These are phyloP conservation scores for Sthenelais limicola DNA, from an alignment of 2,888 invertebrate genomes.

Conservation along the genomic window DNA sequence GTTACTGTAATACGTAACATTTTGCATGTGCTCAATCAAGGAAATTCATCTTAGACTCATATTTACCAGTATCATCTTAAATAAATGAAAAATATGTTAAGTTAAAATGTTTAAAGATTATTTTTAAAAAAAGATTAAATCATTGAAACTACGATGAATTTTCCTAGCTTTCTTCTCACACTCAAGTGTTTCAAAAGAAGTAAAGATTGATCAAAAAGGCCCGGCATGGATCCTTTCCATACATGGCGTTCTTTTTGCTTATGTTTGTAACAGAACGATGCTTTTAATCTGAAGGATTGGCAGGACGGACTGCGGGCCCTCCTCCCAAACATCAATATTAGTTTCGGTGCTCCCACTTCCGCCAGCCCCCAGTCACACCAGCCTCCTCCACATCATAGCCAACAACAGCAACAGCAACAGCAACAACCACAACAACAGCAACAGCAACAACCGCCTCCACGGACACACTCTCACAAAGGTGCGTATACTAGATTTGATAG, in stretches of 20 bases:
- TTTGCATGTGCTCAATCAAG: too few species aligned
- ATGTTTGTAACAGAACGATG: conserved; percentile 55
- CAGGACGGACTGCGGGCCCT: conserved; percentile 73
- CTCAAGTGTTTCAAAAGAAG: not conserved
- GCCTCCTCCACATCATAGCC: conserved; percentile 35
- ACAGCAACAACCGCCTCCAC: conserved; percentile 18
- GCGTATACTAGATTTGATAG: too few species aligned
- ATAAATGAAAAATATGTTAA: too few species aligned
- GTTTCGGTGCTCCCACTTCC: conserved; percentile 60
- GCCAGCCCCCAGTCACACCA: conserved; percentile 6
- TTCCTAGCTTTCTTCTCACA: not conserved
- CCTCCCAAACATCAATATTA: conserved; percentile 74
- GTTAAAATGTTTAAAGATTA: too few species aligned
- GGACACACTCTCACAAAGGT: conserved; percentile 32
- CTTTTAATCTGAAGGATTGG: conserved; percentile 75
- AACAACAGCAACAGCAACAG: conserved; percentile 32
- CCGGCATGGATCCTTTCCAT: not conserved
- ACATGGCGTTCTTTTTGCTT: not conserved
- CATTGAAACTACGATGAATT: too few species aligned
- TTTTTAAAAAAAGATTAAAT: too few species aligned
- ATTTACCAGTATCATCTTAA: too few species aligned
- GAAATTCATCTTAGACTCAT: too few species aligned
- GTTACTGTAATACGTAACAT: too few species aligned
- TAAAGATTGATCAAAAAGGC: not conserved
- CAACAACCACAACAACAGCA: conserved; percentile 24